Evolutionary conservation across 2,888 invertebrate genomes (phyloP), one percentile per base, ranked within the genome.

Genomic region (Azorinus chamasolen): DNA sequence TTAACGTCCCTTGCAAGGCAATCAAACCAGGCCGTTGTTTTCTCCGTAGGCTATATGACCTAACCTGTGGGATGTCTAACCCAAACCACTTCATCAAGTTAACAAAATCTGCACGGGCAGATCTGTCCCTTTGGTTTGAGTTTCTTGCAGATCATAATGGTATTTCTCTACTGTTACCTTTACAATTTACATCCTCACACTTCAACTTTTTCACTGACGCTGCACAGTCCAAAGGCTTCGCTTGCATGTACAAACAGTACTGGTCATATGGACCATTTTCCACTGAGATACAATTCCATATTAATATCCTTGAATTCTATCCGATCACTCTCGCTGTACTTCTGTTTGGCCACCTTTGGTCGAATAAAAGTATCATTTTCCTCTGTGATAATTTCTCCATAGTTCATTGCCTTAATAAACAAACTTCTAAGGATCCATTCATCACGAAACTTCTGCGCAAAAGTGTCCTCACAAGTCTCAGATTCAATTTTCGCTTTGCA

Each of bases 301-400:
- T 69, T 2, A 69, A 51, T 20, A 32, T 58, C 18, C 68, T 69
- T 48, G 69, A 74, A 22, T 37, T 69, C 10, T 50, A 62, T 18
- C 58, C 69, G 1, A 73, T 82, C 20, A 66, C 58, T 32, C 1
- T 82, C 5, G 48, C 79, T 10, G 12, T 79, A 0, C 70, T 76
- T 63, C 37, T 76, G 0, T 83, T 76, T 79, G 70, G 79, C 0
- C 14, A 16, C 22, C 0, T 14, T 0, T 46, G 79, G n/a, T n/a
- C 27, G 10, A 70, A 79, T 39, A 1, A 18, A 16, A 73, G 73
- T n/a, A 51, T 82, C 5, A 16, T 63, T n/a, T 32, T 79, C 5
- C 79, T 73, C 57, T 58, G 73, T 2, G 79, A 82, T 37, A 82
- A 82, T 61, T 32, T n/a, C n/a, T 74, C 74, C n/a, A 77, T 72